Evolutionary conservation across 2,888 invertebrate species (phyloP).

Genomic region (Junonia oenone): DNA sequence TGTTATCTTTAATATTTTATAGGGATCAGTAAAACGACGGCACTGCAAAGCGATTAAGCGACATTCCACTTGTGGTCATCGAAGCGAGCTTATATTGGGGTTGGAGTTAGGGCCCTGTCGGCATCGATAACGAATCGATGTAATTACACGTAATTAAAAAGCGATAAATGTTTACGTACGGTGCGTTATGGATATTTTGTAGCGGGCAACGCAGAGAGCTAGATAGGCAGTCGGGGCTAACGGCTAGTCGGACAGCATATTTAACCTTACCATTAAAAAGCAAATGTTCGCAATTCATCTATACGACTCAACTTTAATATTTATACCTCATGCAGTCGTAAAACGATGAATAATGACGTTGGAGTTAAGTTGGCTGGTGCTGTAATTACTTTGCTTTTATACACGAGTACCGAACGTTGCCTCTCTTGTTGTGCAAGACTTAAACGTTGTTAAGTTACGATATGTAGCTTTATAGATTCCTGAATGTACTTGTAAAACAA

Average conservation of each 20-base stretch:
- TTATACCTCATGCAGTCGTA: constrained; percentile 78
- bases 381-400: constrained; percentile 75
- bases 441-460: constrained; percentile 64
- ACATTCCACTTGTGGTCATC: constrained; percentile 60
- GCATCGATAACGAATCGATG: constrained; percentile 56
- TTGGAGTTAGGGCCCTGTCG: constrained; percentile 44
- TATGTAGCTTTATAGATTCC: constrained; percentile 48
- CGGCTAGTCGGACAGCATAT: constrained; percentile 63
- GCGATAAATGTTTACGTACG: constrained; percentile 54
- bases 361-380: constrained; percentile 73
- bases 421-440: constrained; percentile 71
- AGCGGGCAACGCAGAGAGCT: constrained; percentile 46
- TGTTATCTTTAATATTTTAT: constrained; percentile 79
- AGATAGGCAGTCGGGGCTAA: constrained; percentile 54
- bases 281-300: constrained; percentile 78
- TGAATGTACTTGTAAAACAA: constrained; percentile 22
- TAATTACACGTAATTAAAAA: constrained; percentile 67
- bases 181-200: constrained; percentile 59
- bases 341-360: constrained; percentile 79
- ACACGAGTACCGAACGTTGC: constrained; percentile 53
- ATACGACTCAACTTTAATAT: constrained; percentile 77
- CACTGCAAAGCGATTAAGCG: constrained; percentile 69
- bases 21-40: constrained; percentile 76
- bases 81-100: constrained; percentile 40
- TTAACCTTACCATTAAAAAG: constrained; percentile 76